Base-by-base conservation (phyloP, 2,797 vertebrate species). In the Lates japonicus region DNA sequence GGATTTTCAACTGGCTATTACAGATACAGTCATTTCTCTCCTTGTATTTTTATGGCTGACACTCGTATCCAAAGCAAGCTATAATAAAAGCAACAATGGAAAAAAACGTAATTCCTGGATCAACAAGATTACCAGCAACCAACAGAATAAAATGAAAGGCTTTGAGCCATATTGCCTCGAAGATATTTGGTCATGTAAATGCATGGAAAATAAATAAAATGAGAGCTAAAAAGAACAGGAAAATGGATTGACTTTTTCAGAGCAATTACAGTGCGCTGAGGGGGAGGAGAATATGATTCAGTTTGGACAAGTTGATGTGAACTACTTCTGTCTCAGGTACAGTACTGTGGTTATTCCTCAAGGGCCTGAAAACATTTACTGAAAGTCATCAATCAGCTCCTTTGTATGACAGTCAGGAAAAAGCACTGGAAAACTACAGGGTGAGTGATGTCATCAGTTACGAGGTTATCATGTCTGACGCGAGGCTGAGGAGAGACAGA, bases 11-110 rank as follows among this genome's bases (percentile, higher is more conserved):
- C 69, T 72, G 70, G 71, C 37, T 44, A 7, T 60, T 55, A 72
- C 12, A 37, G n/a, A 46, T 63, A 39, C 25, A 52, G 42, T 57
- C 22, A 1, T 78, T 75, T 76, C 61, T 76, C 65, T 78, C n/a
- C 31, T 19, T 65, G 51, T 69, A 57, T 75, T 88, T 85, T 81
- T 60, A 75, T 33, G 29, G 64, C 52, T 33, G 70, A 70, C 48
- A 42, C 68, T 89, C 4, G 22, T 72, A 64, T 84, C 81, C 79
- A 88, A 86, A 75, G 51, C 66, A 68, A 77, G 63, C 52, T 73
- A n/a, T 48, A 70, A 87, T 72, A 82, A 87, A 68, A 44, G 71
- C 59, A 84, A 82, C 76, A 84, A 77, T 83, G 84, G 88, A 91
- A 90, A 89, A 87, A 67, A 42, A 12, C 13, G 20, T 80, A 44